Percentiles rank a stretch among this genome's conserved stretches.
Evolutionary conservation across 2,113 vertebrate genomes (phyloP).

Genomic region (Etheostoma cragini): DNA sequence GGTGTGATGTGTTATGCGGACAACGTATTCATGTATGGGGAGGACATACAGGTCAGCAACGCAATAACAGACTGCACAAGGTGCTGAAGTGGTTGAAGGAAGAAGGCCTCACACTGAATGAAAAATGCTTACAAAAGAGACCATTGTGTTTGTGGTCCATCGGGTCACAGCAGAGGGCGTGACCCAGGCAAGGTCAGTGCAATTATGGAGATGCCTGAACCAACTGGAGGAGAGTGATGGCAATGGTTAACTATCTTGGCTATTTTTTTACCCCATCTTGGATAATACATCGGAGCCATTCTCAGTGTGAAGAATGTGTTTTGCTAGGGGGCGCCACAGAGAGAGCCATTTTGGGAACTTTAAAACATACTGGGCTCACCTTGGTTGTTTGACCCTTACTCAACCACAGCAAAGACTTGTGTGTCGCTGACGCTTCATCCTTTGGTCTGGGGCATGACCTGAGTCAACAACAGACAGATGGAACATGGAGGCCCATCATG

Average conservation of each 20-base stretch:
- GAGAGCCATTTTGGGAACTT: no score
- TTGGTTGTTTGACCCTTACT: neutral
- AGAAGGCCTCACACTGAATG: constrained; percentile 9
- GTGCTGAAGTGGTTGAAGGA: neutral
- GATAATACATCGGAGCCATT: no score
- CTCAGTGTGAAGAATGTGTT: no score
- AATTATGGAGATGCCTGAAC: constrained; percentile 23
- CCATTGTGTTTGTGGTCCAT: constrained; percentile 15
- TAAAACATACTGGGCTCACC: neutral
- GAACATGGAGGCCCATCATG: constrained; percentile 28
- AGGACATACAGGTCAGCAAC: neutral
- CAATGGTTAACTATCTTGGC: constrained; percentile 26
- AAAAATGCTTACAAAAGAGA: constrained; percentile 26
- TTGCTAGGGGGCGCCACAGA: no score
- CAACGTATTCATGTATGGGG: neutral
- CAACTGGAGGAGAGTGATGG: constrained; percentile 26
- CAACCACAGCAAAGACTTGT: neutral
- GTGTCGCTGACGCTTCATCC: constrained; percentile 18
- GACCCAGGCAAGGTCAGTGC: constrained; percentile 34
- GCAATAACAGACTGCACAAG: neutral
- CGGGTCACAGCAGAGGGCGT: constrained; percentile 24
- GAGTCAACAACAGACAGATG: constrained; percentile 27
- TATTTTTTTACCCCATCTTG: no score
- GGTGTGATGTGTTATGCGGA: neutral
- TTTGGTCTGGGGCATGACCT: constrained; percentile 1